Conservation (phyloP, 2,113 vertebrate genomes). For the Aleadryas rufinucha region DNA sequence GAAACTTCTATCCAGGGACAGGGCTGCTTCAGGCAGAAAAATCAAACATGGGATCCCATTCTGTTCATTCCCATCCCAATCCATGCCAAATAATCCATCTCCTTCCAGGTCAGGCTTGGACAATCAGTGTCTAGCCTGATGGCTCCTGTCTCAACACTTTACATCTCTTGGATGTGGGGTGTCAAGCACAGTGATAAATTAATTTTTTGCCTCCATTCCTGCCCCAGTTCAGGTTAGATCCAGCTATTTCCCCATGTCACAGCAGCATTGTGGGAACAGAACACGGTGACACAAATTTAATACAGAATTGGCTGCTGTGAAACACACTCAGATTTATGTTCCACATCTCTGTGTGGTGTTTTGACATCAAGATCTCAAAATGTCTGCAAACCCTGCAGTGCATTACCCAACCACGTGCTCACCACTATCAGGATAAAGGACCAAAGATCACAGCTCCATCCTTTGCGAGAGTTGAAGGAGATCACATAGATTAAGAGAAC, state of each 20-base stretch:
- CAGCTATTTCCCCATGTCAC: not conserved
- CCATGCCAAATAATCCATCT: not conserved
- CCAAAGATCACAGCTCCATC: conserved; percentile 54
- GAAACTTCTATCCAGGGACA: not conserved
- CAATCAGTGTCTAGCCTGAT: not conserved
- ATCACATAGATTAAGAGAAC: conserved; percentile 61
- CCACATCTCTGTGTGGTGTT: not conserved
- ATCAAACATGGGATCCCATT: accelerated
- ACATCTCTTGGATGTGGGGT: not conserved
- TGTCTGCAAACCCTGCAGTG: not conserved
- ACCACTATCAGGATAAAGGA: conserved; percentile 64
- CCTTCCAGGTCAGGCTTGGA: not conserved
- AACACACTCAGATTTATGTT: not conserved
- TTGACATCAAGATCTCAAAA: not conserved
- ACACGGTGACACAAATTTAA: accelerated
- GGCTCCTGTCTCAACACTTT: not conserved
- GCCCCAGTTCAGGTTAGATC: not conserved
- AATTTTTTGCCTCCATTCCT: not conserved
- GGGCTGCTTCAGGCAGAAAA: not conserved
- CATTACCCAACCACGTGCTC: not conserved
- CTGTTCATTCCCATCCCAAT: not conserved
- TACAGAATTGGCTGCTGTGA: not conserved
- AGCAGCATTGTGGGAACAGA: not conserved
- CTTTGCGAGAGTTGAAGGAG: conserved; percentile 48
- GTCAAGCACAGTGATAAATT: not conserved